Percentiles rank a stretch among this genome's conserved stretches.
These are phyloP conservation scores for Chunga burmeisteri DNA, from an alignment of 2,113 vertebrate genomes.

Conservation along the genomic window DNA sequence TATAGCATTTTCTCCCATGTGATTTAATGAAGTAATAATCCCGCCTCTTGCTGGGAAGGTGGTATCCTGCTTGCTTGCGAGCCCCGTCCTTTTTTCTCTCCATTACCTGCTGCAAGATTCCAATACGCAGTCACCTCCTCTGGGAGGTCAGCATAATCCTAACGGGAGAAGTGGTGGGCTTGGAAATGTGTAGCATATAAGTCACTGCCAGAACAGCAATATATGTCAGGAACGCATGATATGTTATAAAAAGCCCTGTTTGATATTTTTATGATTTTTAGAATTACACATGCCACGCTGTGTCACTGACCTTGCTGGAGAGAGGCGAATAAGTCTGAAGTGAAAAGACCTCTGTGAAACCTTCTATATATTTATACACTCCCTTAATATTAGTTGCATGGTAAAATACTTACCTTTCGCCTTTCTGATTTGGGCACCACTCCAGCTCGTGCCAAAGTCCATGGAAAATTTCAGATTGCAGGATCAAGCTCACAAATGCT, in stretches of 20 bases:
- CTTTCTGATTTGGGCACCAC: background rate
- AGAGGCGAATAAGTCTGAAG: background rate
- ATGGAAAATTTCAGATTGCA: background rate
- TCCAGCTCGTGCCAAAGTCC: background rate
- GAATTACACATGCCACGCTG: background rate
- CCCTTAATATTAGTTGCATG: background rate
- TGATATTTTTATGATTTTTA: slow-evolving; percentile 14
- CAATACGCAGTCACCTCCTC: background rate
- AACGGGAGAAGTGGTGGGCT: background rate
- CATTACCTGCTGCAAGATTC: background rate
- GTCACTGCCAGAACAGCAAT: background rate
- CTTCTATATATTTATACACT: background rate
- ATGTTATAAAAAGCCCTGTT: background rate
- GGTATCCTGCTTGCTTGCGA: background rate
- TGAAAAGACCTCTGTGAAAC: background rate
- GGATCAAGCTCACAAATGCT: background rate
- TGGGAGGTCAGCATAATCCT: slow-evolving; percentile 7
- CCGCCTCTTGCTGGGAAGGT: background rate
- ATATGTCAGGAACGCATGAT: background rate
- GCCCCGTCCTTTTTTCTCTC: background rate
- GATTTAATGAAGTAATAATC: slow-evolving; percentile 14
- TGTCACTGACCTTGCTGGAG: background rate
- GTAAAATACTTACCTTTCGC: background rate
- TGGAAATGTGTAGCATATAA: background rate
- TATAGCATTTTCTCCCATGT: background rate